These are phyloP conservation scores for Tenthredo amoena DNA, from an alignment of 2,888 invertebrate genomes.

Conservation along the genomic window DNA sequence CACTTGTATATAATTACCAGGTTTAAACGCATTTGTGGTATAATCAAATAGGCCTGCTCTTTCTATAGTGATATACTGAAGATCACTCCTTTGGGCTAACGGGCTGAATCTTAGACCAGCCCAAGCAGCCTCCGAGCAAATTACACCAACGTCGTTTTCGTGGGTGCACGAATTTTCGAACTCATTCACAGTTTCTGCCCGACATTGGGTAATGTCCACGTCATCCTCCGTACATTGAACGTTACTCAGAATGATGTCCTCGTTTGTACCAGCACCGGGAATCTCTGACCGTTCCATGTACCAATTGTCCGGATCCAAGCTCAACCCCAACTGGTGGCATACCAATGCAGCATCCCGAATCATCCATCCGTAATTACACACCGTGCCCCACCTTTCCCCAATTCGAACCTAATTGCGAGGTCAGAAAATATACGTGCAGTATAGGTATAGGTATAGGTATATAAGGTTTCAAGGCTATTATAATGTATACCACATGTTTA, in stretches of 20 bases:
- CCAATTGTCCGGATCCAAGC: constrained; percentile 96
- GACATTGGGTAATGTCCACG: constrained; percentile 92
- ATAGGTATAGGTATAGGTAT: background rate
- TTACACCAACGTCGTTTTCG: constrained; percentile 92
- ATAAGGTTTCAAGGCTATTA: background rate
- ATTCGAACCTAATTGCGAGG: constrained; percentile 83
- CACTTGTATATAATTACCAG: constrained; percentile 76
- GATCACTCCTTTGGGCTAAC: constrained; percentile 90
- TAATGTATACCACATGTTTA: background rate
- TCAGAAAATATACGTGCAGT: constrained; percentile 1
- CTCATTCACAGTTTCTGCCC: constrained; percentile 87
- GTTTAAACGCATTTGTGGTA: constrained; percentile 91
- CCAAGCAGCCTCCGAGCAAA: constrained; percentile 96
- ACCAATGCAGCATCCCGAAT: constrained; percentile 94
- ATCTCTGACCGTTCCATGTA: constrained; percentile 90
- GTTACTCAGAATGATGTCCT: constrained; percentile 90
- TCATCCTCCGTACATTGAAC: constrained; percentile 95
- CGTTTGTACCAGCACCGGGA: constrained; percentile 87
- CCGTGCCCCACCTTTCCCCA: constrained; percentile 96
- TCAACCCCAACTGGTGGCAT: constrained; percentile 96
- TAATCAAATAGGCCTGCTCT: constrained; percentile 97
- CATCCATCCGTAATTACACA: constrained; percentile 98
- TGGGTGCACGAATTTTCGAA: constrained; percentile 95
- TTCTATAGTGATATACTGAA: constrained; percentile 94
- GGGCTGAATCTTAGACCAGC: constrained; percentile 95